Evolutionary conservation across 2,888 invertebrate species (phyloP).

Genomic region (Mystacides longicornis): DNA sequence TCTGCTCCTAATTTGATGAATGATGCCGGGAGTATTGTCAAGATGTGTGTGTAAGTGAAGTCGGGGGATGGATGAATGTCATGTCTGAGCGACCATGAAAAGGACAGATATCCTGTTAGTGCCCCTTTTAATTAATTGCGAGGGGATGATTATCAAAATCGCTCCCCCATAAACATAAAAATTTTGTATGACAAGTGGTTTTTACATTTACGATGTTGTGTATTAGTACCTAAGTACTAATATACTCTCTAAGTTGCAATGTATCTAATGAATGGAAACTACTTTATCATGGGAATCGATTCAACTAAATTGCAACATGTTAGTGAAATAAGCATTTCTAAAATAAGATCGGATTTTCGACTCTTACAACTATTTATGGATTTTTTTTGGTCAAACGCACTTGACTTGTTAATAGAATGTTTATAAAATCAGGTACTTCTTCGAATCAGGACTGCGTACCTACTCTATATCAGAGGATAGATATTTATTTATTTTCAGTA

Average conservation of each 20-base stretch:
- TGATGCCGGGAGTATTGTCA: neutral
- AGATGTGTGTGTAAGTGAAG: neutral
- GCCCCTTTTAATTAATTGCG: constrained; percentile 24
- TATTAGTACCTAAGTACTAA: neutral
- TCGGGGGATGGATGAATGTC: constrained; percentile 1
- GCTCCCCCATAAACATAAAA: constrained; percentile 15
- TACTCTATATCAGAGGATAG: too few species aligned
- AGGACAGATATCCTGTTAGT: constrained; percentile 19
- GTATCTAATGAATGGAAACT: too few species aligned
- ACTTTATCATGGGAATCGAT: too few species aligned
- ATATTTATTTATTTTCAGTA: too few species aligned
- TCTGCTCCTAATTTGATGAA: neutral
- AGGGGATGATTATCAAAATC: constrained; percentile 25
- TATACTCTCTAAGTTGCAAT: neutral
- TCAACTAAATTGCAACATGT: too few species aligned
- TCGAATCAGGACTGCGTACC: too few species aligned
- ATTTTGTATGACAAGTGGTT: constrained; percentile 17
- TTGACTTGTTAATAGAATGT: too few species aligned
- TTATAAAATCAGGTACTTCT: too few species aligned
- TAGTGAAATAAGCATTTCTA: too few species aligned
- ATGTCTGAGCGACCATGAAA: constrained; percentile 15
- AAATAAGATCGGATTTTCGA: too few species aligned
- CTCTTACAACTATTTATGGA: too few species aligned
- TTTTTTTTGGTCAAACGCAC: too few species aligned
- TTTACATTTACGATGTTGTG: neutral